Conservation (phyloP, 1,140 invertebrate species). For the Pemphigus obesinymphae region DNA sequence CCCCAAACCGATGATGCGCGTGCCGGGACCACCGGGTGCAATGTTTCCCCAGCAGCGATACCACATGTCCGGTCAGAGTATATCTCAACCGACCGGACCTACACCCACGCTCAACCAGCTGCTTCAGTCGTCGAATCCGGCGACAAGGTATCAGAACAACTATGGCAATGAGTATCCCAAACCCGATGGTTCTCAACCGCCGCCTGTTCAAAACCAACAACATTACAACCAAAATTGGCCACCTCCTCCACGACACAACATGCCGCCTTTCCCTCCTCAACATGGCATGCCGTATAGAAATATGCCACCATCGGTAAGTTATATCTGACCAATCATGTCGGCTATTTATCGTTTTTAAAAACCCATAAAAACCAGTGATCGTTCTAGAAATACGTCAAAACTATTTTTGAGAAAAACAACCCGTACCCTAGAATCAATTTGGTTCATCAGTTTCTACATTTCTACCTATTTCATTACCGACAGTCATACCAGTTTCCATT, state of each 20-base stretch:
- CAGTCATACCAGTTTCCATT: no score
- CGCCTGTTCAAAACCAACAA: constrained; percentile 40
- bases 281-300: constrained; percentile 49
- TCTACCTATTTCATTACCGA: no score
- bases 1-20: constrained; percentile 26
- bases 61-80: constrained; percentile 58
- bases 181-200: constrained; percentile 46
- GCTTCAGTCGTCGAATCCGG: constrained; percentile 70
- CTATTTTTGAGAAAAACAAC: no score
- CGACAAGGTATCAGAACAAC: constrained; percentile 55
- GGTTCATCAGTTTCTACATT: neutral
- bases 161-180: constrained; percentile 52
- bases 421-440: no score
- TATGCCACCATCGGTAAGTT: constrained; percentile 27
- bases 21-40: constrained; percentile 23
- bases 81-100: constrained; percentile 73
- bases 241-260: constrained; percentile 49
- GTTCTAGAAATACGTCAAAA: neutral
- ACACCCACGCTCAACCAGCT: constrained; percentile 88
- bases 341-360: neutral
- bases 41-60: constrained; percentile 36
- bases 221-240: constrained; percentile 44
- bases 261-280: constrained; percentile 56
- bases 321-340: neutral
- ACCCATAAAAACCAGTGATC: neutral